Percentiles rank a stretch among this genome's conserved stretches.
These are phyloP conservation scores for Lanius ludovicianus DNA, from an alignment of 2,113 vertebrate genomes.

Conservation along the genomic window DNA sequence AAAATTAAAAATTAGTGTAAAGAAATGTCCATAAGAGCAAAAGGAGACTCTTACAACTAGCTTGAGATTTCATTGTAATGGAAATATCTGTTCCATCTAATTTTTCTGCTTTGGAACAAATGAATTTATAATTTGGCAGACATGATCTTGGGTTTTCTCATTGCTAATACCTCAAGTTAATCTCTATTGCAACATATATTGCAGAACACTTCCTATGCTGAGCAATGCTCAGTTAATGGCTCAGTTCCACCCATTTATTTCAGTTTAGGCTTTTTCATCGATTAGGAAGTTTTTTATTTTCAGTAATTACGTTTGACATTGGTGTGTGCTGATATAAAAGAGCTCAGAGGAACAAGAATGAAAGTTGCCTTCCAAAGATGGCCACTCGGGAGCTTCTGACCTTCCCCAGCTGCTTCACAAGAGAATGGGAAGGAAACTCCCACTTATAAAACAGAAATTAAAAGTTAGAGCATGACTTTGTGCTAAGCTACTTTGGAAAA, in stretches of 20 bases:
- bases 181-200: not conserved
- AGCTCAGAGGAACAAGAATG: not conserved
- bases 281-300: conserved; percentile 2
- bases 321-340: not conserved
- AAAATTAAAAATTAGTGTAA: not conserved
- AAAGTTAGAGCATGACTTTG: conserved; percentile 10
- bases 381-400: not conserved
- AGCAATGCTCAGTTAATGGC: not conserved
- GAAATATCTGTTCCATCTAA: not conserved
- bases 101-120: not conserved
- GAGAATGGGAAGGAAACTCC: not conserved
- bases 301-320: conserved; percentile 12
- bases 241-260: conserved; percentile 30
- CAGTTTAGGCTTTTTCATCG: not conserved
- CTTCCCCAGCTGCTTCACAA: not conserved
- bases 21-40: not conserved
- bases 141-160: not conserved
- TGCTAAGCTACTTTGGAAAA: not conserved
- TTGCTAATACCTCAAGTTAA: not conserved
- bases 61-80: not conserved
- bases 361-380: conserved; percentile 9
- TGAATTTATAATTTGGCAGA: not conserved
- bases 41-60: not conserved
- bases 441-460: not conserved
- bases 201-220: not conserved